Base-by-base conservation (phyloP, 1,140 invertebrate genomes). In the Campoletis sonorensis region DNA sequence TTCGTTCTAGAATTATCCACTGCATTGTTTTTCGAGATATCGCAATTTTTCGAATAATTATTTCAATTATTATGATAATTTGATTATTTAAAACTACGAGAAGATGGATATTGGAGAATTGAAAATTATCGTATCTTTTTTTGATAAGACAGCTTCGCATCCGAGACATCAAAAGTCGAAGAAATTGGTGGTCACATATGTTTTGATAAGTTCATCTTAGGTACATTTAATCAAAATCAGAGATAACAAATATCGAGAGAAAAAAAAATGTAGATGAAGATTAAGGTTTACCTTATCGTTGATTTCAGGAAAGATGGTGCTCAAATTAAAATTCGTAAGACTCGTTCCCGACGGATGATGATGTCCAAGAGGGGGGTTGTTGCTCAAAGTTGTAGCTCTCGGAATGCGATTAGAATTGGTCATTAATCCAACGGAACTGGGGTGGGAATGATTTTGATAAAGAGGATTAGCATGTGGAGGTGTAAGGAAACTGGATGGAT, bases 241-340 rank as follows among this genome's bases (percentile, higher is more conserved):
- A 45, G 8, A 45, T 45, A 45, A 45, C 40, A 11, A 10, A 45
- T 45, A 45, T 45, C 13, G 2, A 13, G 0, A 13, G 7, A 45
- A 45, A 45, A 13, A 45, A 45, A 45, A 4, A 45, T 13, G 11
- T 45, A 33, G 30, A 33, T 33, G 15, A 51, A 51, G 18, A 51
- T 51, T 51, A 54, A 58, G 13, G 11, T 11, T 54, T 87, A 95
- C 94, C 92, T 95, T 94, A 85, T 93, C 93, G 87, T 95, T 95
- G 79, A 95, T 95, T 86, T 95, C 94, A 11, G 94, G 94, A 86
- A 95, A 95, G 79, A 95, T 95, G 0, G 94, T 94, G 80, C 94
- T 94, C 30, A 95, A 87, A 89, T 95, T 95, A 84, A 95, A 95
- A 82, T 95, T 95, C 0, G 94, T 94, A 15, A 95, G 89, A 84